These are phyloP conservation scores for Zele albiditarsus DNA, from an alignment of 2,888 invertebrate species.

Conservation along the genomic window DNA sequence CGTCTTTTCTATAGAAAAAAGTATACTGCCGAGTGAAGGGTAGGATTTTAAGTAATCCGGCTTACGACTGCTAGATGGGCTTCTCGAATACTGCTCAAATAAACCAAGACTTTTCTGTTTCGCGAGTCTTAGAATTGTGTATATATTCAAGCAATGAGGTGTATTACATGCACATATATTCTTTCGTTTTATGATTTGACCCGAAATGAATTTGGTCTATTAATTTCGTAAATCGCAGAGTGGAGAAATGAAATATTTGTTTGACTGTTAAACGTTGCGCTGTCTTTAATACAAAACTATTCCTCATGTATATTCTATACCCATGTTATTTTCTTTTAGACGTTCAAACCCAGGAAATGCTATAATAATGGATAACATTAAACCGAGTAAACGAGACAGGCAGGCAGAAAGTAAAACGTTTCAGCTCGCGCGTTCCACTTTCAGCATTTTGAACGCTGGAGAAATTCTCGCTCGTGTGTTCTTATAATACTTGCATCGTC, in stretches of 20 bases:
- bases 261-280: neutral
- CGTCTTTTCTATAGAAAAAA: neutral
- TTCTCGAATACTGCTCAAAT: neutral
- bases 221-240: neutral
- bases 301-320: constrained; percentile 8
- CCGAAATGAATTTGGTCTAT: too few relatives aligned
- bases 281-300: neutral
- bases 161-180: too few relatives aligned
- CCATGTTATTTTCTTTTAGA: neutral
- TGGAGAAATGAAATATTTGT: neutral
- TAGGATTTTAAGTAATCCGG: constrained; percentile 20
- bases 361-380: constrained; percentile 12
- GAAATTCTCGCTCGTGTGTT: constrained; percentile 14
- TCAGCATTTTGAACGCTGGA: constrained; percentile 17
- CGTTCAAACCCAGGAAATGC: neutral
- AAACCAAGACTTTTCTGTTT: constrained; percentile 1
- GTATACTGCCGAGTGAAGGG: neutral
- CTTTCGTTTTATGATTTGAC: too few relatives aligned
- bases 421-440: constrained; percentile 12
- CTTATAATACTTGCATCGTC: neutral
- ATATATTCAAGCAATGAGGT: neutral
- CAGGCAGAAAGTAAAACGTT: neutral
- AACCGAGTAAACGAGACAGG: constrained; percentile 28
- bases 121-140: neutral
- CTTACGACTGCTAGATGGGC: constrained; percentile 2